phyloP scores from a whole-genome alignment of 92 coral and sea anemone species.

The Chrysogorgia sp. region DNA sequence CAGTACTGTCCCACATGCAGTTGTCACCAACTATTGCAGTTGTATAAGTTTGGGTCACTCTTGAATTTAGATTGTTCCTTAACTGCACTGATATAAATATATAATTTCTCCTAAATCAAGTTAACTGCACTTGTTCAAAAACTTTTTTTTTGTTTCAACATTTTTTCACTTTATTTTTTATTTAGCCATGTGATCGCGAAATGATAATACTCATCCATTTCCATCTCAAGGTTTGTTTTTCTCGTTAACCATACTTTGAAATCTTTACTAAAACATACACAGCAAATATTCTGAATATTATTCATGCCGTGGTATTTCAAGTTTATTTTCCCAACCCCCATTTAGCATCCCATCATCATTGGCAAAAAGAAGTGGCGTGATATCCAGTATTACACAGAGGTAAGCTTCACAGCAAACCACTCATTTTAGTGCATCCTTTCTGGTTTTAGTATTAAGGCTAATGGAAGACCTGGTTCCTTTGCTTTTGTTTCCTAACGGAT shows the following conservation, averaged over 20 bases:
- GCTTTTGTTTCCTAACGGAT: neutral
- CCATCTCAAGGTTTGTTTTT: constrained; percentile 82
- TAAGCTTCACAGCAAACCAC: constrained; percentile 36
- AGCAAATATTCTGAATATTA: too few species aligned
- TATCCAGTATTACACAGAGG: constrained; percentile 98
- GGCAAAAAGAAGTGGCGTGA: constrained; percentile 98
- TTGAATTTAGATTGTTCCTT: too few species aligned
- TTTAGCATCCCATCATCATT: constrained; percentile 91
- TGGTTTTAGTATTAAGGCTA: neutral
- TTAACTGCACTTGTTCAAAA: too few species aligned
- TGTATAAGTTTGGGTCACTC: too few species aligned
- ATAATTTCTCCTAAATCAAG: too few species aligned
- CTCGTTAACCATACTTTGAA: neutral
- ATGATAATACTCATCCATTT: constrained; percentile 96
- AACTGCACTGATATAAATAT: too few species aligned
- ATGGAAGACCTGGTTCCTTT: neutral
- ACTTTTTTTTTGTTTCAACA: too few species aligned
- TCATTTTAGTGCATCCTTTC: neutral
- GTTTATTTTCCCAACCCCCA: too few species aligned
- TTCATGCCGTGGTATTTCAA: too few species aligned
- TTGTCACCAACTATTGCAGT: too few species aligned
- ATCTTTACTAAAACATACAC: neutral
- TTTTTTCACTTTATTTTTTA: too few species aligned
- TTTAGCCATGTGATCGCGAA: constrained; percentile 98
- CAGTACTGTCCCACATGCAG: too few species aligned